Evolutionary conservation across 2,113 vertebrate species (phyloP).

Genomic region (Lucifuga dentata): DNA sequence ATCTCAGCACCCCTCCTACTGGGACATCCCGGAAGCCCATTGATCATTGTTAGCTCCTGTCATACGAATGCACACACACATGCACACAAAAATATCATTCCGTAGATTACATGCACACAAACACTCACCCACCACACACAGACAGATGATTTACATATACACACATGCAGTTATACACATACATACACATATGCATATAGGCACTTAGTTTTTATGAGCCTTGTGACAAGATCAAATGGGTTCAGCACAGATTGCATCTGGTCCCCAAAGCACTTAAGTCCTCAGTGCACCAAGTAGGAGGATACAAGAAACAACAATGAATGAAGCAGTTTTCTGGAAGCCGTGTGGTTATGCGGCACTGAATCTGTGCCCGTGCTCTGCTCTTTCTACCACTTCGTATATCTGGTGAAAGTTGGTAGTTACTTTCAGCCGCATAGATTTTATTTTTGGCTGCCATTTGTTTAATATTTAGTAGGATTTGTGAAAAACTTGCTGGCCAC

Average conservation of each 20-base stretch:
- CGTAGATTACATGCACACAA: slow-evolving; percentile 71
- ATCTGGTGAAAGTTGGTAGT: background rate
- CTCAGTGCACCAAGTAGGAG: slow-evolving; percentile 37
- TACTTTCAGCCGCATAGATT: no score
- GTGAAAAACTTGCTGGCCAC: no score
- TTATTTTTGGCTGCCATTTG: no score
- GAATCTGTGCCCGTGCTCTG: slow-evolving; percentile 6
- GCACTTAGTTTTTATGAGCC: slow-evolving; percentile 78
- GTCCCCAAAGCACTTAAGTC: slow-evolving; percentile 68
- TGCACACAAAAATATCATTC: slow-evolving; percentile 65
- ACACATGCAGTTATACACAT: slow-evolving; percentile 72
- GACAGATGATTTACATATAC: slow-evolving; percentile 78
- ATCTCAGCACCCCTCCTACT: slow-evolving; percentile 78
- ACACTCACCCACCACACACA: slow-evolving; percentile 13
- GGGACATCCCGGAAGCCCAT: slow-evolving; percentile 78
- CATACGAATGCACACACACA: slow-evolving; percentile 52
- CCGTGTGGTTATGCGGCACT: slow-evolving; percentile 8
- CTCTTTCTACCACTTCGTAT: background rate
- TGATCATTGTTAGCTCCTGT: slow-evolving; percentile 80
- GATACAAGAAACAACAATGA: slow-evolving; percentile 58
- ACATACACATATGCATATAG: slow-evolving; percentile 79
- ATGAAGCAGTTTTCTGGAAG: slow-evolving; percentile 31
- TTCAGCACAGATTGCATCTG: slow-evolving; percentile 75
- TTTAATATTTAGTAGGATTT: no score
- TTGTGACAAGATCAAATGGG: slow-evolving; percentile 78